Evolutionary conservation across 2,797 vertebrate genomes (phyloP).

Genomic region (Phyllotis vaccarum): DNA sequence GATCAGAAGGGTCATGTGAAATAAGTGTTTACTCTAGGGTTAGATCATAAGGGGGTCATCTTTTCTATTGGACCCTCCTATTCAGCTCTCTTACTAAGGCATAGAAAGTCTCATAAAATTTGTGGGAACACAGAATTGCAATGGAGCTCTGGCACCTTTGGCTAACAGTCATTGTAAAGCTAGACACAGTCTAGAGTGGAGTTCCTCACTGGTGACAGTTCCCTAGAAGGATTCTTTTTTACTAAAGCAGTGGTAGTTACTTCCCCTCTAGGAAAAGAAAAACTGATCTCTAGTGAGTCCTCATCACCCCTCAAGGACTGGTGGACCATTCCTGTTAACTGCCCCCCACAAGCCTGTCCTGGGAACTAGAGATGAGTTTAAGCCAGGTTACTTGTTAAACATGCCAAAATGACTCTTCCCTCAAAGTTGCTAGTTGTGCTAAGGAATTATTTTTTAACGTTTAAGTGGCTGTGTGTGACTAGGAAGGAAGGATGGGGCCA

Average conservation of each 20-base stretch:
- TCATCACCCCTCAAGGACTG: background rate
- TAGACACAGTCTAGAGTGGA: background rate
- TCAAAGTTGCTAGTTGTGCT: constrained; percentile 20
- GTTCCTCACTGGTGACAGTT: constrained; percentile 43
- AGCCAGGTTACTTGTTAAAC: constrained; percentile 8
- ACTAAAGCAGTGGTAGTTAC: constrained; percentile 17
- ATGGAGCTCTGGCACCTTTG: background rate
- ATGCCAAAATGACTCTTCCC: background rate
- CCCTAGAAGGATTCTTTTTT: constrained; percentile 52
- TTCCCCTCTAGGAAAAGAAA: constrained; percentile 5
- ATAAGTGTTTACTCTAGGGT: background rate
- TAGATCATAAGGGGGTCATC: background rate
- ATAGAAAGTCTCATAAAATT: background rate
- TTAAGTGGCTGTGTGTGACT: constrained; percentile 20
- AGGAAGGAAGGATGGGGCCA: background rate
- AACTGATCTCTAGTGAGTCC: constrained; percentile 51
- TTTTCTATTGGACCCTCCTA: background rate
- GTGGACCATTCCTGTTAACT: background rate
- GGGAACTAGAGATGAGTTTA: constrained; percentile 53
- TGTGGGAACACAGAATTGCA: background rate
- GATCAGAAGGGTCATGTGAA: background rate
- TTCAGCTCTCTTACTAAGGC: background rate
- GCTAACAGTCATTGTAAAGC: too few species aligned
- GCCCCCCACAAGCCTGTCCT: constrained; percentile 57
- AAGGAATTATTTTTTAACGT: constrained; percentile 37